Evolutionary conservation across 2,797 vertebrate species (phyloP).

Genomic region (Tinamus major): DNA sequence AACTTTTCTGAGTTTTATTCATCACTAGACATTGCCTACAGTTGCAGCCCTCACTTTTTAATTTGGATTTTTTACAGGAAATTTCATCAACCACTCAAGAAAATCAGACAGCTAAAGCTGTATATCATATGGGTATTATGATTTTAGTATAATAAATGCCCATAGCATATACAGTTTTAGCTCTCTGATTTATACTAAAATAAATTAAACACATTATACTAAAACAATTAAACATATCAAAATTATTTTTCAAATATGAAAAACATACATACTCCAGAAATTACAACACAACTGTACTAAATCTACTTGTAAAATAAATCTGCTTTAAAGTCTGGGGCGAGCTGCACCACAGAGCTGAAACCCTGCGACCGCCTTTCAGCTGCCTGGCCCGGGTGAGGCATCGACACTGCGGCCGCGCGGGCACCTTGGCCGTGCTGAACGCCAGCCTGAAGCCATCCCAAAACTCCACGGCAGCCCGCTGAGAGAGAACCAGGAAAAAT

Average conservation of each 20-base stretch:
- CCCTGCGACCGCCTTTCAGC: rapidly evolving
- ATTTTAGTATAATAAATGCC: no score
- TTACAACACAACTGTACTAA: neutral
- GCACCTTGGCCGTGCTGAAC: neutral
- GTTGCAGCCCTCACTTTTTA: neutral
- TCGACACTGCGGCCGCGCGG: rapidly evolving
- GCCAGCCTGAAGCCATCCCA: neutral
- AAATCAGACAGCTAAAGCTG: neutral
- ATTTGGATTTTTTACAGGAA: neutral
- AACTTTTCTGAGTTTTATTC: neutral
- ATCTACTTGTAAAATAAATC: neutral
- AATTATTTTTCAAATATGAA: neutral
- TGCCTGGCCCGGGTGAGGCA: neutral
- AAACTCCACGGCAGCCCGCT: neutral
- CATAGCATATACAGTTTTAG: no score
- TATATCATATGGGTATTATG: neutral
- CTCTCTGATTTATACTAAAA: neutral
- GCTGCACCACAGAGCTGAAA: neutral
- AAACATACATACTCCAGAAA: neutral
- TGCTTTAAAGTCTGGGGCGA: neutral
- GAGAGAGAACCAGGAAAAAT: neutral
- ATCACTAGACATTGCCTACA: neutral
- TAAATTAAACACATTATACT: neutral
- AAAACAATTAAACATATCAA: neutral
- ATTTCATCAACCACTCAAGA: neutral